Evolutionary conservation across 2,888 invertebrate genomes (phyloP), one percentile per base, ranked within the genome.

Genomic region (Cetonia aurata): DNA sequence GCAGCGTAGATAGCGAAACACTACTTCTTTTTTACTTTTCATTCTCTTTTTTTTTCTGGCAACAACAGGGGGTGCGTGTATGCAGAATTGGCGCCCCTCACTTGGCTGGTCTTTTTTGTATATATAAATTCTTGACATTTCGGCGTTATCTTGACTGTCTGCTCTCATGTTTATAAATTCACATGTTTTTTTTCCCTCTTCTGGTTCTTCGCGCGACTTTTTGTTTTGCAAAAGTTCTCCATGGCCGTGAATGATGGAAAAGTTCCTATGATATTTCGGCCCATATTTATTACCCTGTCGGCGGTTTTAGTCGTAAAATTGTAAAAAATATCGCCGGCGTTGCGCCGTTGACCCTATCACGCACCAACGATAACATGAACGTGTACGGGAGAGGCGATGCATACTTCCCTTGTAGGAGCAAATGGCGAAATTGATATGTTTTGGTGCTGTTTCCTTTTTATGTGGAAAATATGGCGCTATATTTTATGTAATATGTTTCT

Each of bases 81-180:
- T 57, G 57, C 57, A 42, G 41, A 57, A 57, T 57, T 57, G 37
- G 41, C n/a, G 10, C 15, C 17, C 56, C n/a, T 57, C 9, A 41
- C 57, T 10, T 13, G 17, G 42, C 6, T 42, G 41, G 17, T 12
- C 10, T 41, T 15, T 31, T 60, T 46, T 48, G 44, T 50, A 33
- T 62, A 12, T 62, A 62, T 62, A 48, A 62, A 48, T 62, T 48
- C 6, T 37, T 8, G 9, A 8, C 37, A 10, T 37, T 37, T 48
- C 37, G 37, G 15, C 50, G 60, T 60, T 60, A 60, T 60, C 60
- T 46, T 37, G 31, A 31, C 46, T 60, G 60, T 13, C 60, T 60
- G 46, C 60, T 60, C 60, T 48, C 60, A 60, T 60, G 46, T 60
- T 62, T 62, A 62, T 62, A 62, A 62, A 62, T 62, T 48, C 37